Base-by-base conservation (phyloP, 2,888 invertebrate genomes). In the Agonopterix alstromeriana region DNA sequence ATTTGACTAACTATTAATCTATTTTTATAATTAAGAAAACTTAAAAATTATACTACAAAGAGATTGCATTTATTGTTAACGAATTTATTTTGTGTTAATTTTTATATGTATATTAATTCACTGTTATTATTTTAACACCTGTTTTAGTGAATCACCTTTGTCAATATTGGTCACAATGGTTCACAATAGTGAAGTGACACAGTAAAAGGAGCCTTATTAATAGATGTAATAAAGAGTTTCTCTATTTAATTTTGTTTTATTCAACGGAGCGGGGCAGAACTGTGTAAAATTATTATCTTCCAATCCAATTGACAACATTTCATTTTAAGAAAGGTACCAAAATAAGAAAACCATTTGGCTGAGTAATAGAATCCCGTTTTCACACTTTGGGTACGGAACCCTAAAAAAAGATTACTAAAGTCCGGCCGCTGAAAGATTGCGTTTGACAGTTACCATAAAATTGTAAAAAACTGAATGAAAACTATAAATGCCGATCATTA, bases 61-160 rank as follows among this genome's bases (percentile, higher is more conserved):
- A 53, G 61, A 67, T 62, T 82, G 86, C 86, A 87, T 87, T 87
- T 87, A 87, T 76, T 78, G 72, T 77, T 78, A 83, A 77, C 82
- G 86, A 87, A 86, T 86, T 87, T 86, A 84, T 81, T 82, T 85
- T 77, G 63, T 79, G 74, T 78, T 79, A 60, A 62, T 69, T 69
- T 65, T 59, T 42, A 53, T 52, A 66, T 27, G 7, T 27, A 66
- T 27, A 27, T 27, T 27, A 27, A 67, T 63, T 61, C 63, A 65
- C 60, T 73, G 70, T 77, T 75, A 69, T 68, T 65, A 61, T 66
- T 59, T 27, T 57, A 53, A 27, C 27, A 27, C 27, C 27, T 27
- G 27, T 27, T 27, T 27, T 27, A 27, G 27, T 27, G 27, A 27
- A 27, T 14, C 5, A 27, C 27, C 27, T 27, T 47, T 55, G 48